Conservation (phyloP, 2,888 invertebrate genomes). For the Hypomecis punctinalis region DNA sequence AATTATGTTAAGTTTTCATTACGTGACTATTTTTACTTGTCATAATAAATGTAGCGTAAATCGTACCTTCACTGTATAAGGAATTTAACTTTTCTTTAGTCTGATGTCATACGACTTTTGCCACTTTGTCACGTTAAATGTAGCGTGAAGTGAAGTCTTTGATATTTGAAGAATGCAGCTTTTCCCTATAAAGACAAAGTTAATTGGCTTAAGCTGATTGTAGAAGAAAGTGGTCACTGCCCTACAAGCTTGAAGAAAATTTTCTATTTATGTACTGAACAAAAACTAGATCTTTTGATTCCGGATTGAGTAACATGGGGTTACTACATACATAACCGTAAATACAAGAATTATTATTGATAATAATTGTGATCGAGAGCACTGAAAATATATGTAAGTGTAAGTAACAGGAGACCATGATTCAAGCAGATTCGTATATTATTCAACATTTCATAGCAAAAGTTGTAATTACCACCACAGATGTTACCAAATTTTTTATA, state of each 20-base stretch:
- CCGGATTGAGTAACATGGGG: conserved; percentile 15
- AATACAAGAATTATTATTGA: neutral
- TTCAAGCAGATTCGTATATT: too few relatives aligned
- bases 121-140: neutral
- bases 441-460: neutral
- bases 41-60: conserved; percentile 12
- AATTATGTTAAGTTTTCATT: conserved; percentile 8
- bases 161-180: neutral
- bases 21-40: conserved; percentile 7
- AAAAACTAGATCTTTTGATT: conserved; percentile 26
- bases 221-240: conserved; percentile 26
- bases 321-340: neutral
- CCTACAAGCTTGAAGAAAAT: conserved; percentile 26
- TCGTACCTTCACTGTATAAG: neutral
- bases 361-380: too few relatives aligned
- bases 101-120: neutral
- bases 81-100: conserved; percentile 8
- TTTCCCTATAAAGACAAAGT: neutral
- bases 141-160: conserved; percentile 3
- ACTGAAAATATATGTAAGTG: too few relatives aligned
- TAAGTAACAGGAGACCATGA: too few relatives aligned
- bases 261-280: conserved; percentile 20
- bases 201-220: conserved; percentile 1
- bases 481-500: neutral
- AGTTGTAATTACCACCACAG: neutral